These are phyloP conservation scores for Glandiceps talaboti DNA, from an alignment of 53 echinoderm and acorn worm species.

Conservation along the genomic window DNA sequence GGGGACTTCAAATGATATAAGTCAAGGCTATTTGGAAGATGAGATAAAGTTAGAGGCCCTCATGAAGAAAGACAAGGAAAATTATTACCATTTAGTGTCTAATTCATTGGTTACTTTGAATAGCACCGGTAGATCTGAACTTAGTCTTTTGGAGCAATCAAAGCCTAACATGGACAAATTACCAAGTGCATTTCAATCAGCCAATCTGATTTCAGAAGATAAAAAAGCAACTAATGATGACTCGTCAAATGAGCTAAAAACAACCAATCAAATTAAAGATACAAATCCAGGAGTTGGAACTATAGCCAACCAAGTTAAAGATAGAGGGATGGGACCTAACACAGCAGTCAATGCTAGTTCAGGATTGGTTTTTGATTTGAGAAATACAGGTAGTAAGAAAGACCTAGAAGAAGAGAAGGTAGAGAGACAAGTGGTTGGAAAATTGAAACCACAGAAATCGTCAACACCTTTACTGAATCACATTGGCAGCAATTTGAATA, in stretches of 20 bases:
- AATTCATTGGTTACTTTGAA: not conserved
- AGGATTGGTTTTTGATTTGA: no score
- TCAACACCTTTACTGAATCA: not conserved
- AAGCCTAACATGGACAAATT: not conserved
- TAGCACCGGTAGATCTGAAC: not conserved
- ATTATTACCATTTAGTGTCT: not conserved
- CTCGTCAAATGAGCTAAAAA: no score
- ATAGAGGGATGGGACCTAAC: no score
- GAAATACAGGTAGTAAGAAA: no score
- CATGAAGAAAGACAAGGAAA: not conserved
- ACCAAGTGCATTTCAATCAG: not conserved
- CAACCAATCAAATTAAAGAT: not conserved
- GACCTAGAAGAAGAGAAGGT: not conserved
- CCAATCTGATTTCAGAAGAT: not conserved
- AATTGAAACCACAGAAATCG: not conserved
- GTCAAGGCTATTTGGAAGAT: not conserved
- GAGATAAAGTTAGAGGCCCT: not conserved
- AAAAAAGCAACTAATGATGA: not conserved
- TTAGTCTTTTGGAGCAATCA: not conserved
- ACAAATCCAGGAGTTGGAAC: no score
- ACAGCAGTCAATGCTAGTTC: no score
- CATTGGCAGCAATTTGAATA: not conserved
- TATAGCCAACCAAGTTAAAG: no score
- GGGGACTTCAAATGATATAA: not conserved
- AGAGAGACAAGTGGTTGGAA: not conserved